Evolutionary conservation across 2,888 invertebrate genomes (phyloP).

Genomic region (Diaprepes abbreviatus): DNA sequence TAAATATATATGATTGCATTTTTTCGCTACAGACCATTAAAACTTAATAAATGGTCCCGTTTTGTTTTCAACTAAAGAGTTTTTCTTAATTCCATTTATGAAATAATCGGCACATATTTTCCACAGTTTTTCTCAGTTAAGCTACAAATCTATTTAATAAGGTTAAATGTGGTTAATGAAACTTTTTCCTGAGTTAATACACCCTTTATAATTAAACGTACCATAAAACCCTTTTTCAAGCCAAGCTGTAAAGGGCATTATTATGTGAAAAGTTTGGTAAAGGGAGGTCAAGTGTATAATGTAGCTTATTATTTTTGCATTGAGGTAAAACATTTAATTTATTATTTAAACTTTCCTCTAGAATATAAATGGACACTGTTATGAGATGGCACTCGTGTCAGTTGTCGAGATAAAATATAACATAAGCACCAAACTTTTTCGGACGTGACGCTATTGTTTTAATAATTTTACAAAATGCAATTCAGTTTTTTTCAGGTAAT

Average conservation of each 20-base stretch:
- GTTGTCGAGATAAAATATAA: background rate
- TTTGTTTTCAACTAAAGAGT: no score
- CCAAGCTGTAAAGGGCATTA: conserved; percentile 2
- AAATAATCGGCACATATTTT: no score
- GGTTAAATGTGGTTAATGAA: background rate
- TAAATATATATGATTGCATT: no score
- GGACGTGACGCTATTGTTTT: no score
- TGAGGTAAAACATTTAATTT: conserved; percentile 11
- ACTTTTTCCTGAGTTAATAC: conserved; percentile 1
- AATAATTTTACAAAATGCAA: no score
- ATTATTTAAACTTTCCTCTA: conserved; percentile 2
- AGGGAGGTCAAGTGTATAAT: conserved; percentile 12
- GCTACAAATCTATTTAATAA: no score
- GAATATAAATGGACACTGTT: conserved; percentile 13
- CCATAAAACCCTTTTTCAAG: conserved; percentile 14
- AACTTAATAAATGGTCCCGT: no score
- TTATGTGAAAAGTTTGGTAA: conserved; percentile 2
- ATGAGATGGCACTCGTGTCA: conserved; percentile 8
- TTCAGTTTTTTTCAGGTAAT: no score
- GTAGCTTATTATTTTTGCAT: conserved; percentile 18
- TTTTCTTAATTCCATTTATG: no score
- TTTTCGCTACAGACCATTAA: no score
- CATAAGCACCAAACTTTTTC: background rate
- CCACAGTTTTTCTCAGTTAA: no score
- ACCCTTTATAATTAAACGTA: conserved; percentile 8